These are phyloP conservation scores for Cyclura pinguis DNA, from an alignment of 2,797 vertebrate species.

Conservation along the genomic window DNA sequence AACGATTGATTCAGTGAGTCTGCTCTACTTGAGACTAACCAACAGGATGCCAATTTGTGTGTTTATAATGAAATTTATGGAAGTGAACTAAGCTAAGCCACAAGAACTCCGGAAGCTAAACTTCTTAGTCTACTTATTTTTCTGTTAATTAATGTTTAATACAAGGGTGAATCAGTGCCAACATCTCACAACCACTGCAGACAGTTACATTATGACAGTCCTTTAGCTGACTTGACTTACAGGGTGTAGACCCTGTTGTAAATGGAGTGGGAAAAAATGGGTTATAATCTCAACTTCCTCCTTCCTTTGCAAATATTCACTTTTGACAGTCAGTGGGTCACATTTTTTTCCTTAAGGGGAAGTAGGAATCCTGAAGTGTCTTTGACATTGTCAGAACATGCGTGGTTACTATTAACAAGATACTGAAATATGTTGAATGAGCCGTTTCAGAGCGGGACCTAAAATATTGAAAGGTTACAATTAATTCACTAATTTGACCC, in stretches of 20 bases:
- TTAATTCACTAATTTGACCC: neutral
- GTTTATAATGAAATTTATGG: conserved; percentile 6
- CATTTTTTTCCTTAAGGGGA: conserved; percentile 41
- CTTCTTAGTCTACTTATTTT: neutral
- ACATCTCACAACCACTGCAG: neutral
- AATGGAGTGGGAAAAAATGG: neutral
- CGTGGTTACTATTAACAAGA: neutral
- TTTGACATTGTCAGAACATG: conserved; percentile 9
- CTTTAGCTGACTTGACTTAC: neutral
- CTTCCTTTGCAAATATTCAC: neutral
- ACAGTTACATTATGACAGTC: neutral
- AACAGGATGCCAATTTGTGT: no score
- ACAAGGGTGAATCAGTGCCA: neutral
- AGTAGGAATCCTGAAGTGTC: conserved; percentile 21
- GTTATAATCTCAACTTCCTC: conserved; percentile 22
- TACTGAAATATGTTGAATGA: neutral
- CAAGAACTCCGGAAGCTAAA: neutral
- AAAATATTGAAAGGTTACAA: neutral
- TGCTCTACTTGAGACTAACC: no score
- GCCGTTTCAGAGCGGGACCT: conserved; percentile 29
- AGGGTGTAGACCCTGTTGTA: accelerated
- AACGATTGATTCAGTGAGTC: no score
- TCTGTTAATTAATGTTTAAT: neutral
- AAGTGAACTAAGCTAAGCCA: neutral
- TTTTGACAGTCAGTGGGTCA: conserved; percentile 8